Percentiles rank a stretch among this genome's conserved stretches.
phyloP scores from a whole-genome alignment of 2,888 invertebrate genomes.

The Agrochola macilenta region DNA sequence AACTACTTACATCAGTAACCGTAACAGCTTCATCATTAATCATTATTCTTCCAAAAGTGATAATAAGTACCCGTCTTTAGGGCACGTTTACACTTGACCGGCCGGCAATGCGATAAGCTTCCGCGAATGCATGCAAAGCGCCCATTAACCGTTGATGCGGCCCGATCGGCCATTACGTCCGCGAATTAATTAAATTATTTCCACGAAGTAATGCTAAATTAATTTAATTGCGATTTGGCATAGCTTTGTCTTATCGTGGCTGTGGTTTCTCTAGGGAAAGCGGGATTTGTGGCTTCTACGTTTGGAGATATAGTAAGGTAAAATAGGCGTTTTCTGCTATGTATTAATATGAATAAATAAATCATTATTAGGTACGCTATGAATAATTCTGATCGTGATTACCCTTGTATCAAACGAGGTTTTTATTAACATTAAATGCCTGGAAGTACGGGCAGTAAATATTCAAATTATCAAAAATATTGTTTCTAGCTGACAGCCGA shows the following conservation, averaged over 20 bases:
- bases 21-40: constrained; percentile 52
- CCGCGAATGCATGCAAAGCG: constrained; percentile 69
- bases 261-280: constrained; percentile 55
- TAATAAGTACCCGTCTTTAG: constrained; percentile 52
- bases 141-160: constrained; percentile 61
- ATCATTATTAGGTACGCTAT: not conserved
- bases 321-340: not conserved
- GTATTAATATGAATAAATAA: not conserved
- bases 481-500: not conserved
- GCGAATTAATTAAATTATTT: constrained; percentile 66
- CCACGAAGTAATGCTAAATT: constrained; percentile 49
- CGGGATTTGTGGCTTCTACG: constrained; percentile 22
- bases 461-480: not conserved
- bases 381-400: not conserved
- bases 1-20: not conserved
- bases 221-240: constrained; percentile 59
- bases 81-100: constrained; percentile 44
- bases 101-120: constrained; percentile 58
- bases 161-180: constrained; percentile 62
- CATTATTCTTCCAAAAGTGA: constrained; percentile 40
- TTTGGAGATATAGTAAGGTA: not conserved
- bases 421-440: not conserved
- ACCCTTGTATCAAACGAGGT: not conserved
- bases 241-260: constrained; percentile 55
- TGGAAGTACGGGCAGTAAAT: not conserved